Evolutionary conservation across 2,113 vertebrate species (phyloP), one percentile per base, ranked within the genome.

Genomic region (Phylloscopus whistleri): DNA sequence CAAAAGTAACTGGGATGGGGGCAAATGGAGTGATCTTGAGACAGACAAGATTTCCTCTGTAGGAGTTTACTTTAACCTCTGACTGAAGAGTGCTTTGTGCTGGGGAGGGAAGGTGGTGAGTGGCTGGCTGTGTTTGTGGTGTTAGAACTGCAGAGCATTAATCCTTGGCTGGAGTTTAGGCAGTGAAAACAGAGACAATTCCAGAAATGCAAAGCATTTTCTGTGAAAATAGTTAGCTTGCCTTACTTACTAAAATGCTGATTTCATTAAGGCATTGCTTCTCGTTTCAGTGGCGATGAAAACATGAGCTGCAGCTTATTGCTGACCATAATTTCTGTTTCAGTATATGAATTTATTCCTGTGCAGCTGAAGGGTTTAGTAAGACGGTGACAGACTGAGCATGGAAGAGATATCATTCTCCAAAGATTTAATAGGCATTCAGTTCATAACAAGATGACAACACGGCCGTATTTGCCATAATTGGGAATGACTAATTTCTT

Each of bases 1-100:
- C 31, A 43, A 3, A 62, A 48, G 14, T 74, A 69, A 43, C 15
- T 19, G 31, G 21, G 6, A 13, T 19, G 30, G 8, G 30, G 43
- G 18, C 41, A 22, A 72, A 73, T 1, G 28, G 24, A 35, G 6
- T 26, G 11, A 7, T 52, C 27, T 74, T 18, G 64, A 33, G 23
- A 70, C 13, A 69, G 26, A 68, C 18, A 79, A 74, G 83, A 59
- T 68, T 28, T 76, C 33, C 12, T n/a, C 7, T 46, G 6, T 3
- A 21, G 30, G 24, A 44, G 4, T 66, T 80, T 39, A 2, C 30
- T 37, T 75, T 28, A 16, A 24, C 1, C 12, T 39, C 48, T 7
- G 11, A 24, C 6, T 0, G 3, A 53, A 15, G 4, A 6, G 2
- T 41, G 11, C 6, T 35, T 87, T 73, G 11, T 75, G 26, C 21